These are phyloP conservation scores for Alviniconcha strummeri DNA, from an alignment of 2,888 invertebrate genomes.

Conservation along the genomic window DNA sequence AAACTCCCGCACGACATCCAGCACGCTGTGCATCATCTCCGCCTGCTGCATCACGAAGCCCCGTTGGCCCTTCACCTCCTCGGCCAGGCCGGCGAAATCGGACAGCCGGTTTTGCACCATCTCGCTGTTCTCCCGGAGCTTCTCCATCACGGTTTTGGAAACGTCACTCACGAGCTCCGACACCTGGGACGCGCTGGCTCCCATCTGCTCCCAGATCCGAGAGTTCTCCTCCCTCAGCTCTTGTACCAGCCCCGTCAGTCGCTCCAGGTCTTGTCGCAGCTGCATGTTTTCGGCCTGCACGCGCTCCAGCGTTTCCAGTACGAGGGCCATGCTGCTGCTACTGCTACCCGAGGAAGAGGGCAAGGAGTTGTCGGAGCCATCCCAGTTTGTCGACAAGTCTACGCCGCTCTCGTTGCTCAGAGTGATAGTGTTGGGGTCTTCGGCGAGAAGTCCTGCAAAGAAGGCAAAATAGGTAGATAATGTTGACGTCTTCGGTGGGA, in stretches of 20 bases:
- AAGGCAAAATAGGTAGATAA: neutral
- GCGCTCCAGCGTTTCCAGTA: neutral
- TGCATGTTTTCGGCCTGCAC: neutral
- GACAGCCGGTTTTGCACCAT: neutral
- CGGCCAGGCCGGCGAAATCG: neutral
- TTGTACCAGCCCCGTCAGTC: neutral
- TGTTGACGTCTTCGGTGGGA: neutral
- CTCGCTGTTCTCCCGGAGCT: neutral
- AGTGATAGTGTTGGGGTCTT: neutral
- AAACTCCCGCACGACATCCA: slow-evolving; percentile 2
- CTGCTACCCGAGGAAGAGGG: neutral
- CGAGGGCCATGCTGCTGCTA: neutral
- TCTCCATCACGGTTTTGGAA: neutral
- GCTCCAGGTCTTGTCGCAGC: slow-evolving; percentile 14
- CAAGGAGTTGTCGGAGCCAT: too few relatives aligned
- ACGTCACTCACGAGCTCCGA: neutral
- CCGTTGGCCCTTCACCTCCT: neutral
- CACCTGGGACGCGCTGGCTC: neutral
- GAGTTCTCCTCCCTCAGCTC: neutral
- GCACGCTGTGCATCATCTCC: slow-evolving; percentile 5
- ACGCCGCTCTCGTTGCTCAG: neutral
- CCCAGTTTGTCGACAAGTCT: neutral
- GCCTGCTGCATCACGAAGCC: neutral
- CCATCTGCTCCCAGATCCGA: neutral
- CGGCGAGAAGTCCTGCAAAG: neutral